Evolutionary conservation across 2,797 vertebrate species (phyloP), one percentile per base, ranked within the genome.

Genomic region (Pseudomugil gertrudae): DNA sequence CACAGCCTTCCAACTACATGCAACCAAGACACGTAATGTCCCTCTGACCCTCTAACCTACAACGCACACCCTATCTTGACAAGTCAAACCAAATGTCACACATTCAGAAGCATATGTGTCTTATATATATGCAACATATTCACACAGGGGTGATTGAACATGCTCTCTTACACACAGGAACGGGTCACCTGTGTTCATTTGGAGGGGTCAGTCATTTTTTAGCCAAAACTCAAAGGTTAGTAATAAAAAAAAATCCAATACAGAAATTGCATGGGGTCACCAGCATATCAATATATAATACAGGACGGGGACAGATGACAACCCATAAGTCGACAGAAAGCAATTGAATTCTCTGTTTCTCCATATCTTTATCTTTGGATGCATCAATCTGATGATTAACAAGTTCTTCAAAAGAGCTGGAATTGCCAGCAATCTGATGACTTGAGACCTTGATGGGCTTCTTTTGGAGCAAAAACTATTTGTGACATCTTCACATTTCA

Each of bases 221-320:
- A 88, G 86, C 92, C 92, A 91, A 78, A 91, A 95, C 93, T 95
- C 94, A 95, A 92, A 94, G 94, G 94, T 95, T 92, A 93, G 83
- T 87, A 76, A 95, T 95, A 96, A 96, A 96, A 19, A 36, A 95
- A 95, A 95, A 94, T 93, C 91, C 90, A 95, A 90, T 92, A 94
- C 86, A 93, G 92, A 93, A 95, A 93, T 95, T 92, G 93, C 92
- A 92, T 83, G 63, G 90, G 95, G 93, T 93, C 93, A 91, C 72
- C 82, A 75, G 87, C 81, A 90, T 93, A 90, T 91, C 86, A 82
- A 92, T 93, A 95, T 92, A 94, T 93, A 94, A 95, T 84, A 91
- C 76, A 90, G 91, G 93, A 91, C 90, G 84, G 89, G 87, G 92
- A 94, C 80, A 93, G 85, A 91, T 93, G 95, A 96, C 94, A 96